Percentiles rank a stretch among this genome's conserved stretches.
Conservation (phyloP, 1,140 invertebrate genomes). For the Trichogramma pretiosum region DNA sequence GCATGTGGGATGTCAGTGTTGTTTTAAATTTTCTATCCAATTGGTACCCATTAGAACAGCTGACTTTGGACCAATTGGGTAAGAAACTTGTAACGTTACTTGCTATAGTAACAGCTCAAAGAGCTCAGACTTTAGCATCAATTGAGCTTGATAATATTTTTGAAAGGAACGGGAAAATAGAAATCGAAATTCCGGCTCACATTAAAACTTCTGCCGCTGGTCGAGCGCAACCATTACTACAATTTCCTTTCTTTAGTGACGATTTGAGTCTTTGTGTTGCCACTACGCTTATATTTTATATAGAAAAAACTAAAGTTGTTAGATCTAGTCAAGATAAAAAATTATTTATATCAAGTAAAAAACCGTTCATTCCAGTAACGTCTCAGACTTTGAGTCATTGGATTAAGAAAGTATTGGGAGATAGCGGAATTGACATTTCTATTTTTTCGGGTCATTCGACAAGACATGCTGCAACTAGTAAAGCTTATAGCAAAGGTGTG, state of each 20-base stretch:
- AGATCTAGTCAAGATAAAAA: not conserved
- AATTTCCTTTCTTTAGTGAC: not conserved
- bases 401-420: too few relatives aligned
- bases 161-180: too few relatives aligned
- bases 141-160: too few relatives aligned
- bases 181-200: too few relatives aligned
- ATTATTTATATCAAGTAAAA: not conserved
- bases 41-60: slow-evolving; percentile 2
- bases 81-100: slow-evolving; percentile 10
- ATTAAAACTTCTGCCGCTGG: not conserved
- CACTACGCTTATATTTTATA: not conserved
- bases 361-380: not conserved
- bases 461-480: not conserved
- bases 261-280: not conserved
- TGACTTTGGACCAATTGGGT: slow-evolving; percentile 4
- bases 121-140: too few relatives aligned
- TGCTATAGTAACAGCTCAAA: too few relatives aligned
- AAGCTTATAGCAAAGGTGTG: not conserved
- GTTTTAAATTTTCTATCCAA: slow-evolving; percentile 14
- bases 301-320: not conserved
- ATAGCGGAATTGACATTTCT: too few relatives aligned
- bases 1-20: slow-evolving; percentile 22
- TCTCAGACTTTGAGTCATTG: not conserved
- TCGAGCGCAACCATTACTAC: not conserved
- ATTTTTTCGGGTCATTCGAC: not conserved